These are phyloP conservation scores for Arctia plantaginis DNA, from an alignment of 2,888 invertebrate species.

Conservation along the genomic window DNA sequence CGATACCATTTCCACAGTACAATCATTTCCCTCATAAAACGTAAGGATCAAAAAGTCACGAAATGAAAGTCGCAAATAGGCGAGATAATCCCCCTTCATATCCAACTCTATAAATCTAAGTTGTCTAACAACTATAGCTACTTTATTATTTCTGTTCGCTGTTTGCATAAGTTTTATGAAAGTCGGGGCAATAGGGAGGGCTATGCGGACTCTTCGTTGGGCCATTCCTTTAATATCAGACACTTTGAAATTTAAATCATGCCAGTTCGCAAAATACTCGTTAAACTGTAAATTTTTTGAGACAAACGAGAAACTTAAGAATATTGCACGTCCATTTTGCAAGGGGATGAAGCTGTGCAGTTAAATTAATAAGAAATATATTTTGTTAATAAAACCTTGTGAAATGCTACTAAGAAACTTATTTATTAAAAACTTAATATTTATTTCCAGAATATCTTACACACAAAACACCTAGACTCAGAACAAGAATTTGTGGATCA, in stretches of 20 bases:
- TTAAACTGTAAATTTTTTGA: conserved; percentile 11
- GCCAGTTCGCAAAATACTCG: conserved; percentile 24
- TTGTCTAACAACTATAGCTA: conserved; percentile 45
- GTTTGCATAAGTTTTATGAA: conserved; percentile 65
- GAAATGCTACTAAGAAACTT: conserved; percentile 38
- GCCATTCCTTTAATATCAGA: conserved; percentile 53
- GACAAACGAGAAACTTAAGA: conserved; percentile 3
- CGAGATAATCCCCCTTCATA: conserved; percentile 10
- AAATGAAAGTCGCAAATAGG: neutral
- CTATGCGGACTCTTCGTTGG: conserved; percentile 38
- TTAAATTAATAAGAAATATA: conserved; percentile 44
- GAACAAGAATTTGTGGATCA: too few relatives aligned
- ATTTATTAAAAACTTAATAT: neutral
- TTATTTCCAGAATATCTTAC: too few relatives aligned
- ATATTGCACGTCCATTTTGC: conserved; percentile 33
- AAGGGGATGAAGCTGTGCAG: conserved; percentile 33
- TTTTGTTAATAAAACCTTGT: conserved; percentile 45
- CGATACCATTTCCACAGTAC: neutral
- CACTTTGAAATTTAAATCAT: conserved; percentile 56
- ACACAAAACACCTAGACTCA: too few relatives aligned
- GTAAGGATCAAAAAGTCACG: neutral
- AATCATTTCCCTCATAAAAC: neutral
- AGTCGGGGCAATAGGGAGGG: conserved; percentile 43
- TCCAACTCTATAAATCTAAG: conserved; percentile 32
- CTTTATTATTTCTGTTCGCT: conserved; percentile 56